Conservation (phyloP, 35 echinoderm and acorn worm genomes). For the Hemicentrotus pulcherrimus region DNA sequence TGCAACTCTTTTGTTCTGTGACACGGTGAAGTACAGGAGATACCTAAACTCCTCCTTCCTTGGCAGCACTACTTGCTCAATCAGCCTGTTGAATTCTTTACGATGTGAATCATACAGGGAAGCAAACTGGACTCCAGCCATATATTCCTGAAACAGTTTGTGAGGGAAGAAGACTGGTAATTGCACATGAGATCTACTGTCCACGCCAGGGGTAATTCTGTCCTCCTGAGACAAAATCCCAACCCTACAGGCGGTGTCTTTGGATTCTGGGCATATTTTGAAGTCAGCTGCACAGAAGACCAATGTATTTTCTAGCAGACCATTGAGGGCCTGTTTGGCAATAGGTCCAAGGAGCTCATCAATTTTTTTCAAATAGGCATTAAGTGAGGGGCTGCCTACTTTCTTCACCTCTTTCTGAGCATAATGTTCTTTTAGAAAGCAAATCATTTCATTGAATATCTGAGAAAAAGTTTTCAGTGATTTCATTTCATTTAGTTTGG, state of each 20-base stretch:
- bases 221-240: background rate
- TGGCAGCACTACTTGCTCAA: too few relatives aligned
- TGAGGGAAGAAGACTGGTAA: background rate
- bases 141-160: background rate
- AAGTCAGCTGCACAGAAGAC: background rate
- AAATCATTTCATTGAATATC: background rate
- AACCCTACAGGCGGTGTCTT: background rate
- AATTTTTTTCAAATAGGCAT: background rate
- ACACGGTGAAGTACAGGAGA: background rate
- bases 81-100: background rate
- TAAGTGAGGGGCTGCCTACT: background rate
- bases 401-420: background rate
- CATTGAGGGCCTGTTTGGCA: background rate
- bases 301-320: background rate
- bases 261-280: background rate
- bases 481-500: background rate
- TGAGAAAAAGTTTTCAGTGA: background rate
- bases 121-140: background rate
- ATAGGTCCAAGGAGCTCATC: background rate
- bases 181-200: background rate
- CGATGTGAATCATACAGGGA: background rate
- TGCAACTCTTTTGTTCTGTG: background rate
- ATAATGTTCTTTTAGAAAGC: background rate
- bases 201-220: background rate
- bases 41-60: background rate